Conservation (phyloP, 2,797 vertebrate genomes). For the Novumbra hubbsi region DNA sequence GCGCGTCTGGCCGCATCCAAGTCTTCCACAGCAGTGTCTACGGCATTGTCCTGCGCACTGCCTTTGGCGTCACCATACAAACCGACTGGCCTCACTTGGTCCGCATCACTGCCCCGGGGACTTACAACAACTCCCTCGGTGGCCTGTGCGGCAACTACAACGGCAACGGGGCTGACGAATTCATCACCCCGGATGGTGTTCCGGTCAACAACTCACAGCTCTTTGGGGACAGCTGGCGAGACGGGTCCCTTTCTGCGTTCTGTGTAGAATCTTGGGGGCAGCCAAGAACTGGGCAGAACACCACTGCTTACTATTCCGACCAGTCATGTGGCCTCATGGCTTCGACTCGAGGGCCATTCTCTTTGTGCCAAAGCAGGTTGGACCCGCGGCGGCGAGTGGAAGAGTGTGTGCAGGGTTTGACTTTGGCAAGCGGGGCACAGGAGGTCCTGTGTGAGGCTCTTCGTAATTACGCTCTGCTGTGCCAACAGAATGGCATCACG, state of each 20-base stretch:
- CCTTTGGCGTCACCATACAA: conserved; percentile 62
- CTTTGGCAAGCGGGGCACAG: conserved; percentile 34
- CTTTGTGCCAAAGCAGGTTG: conserved; percentile 44
- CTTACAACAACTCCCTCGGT: conserved; percentile 55
- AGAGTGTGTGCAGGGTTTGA: conserved; percentile 44
- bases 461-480: conserved; percentile 57
- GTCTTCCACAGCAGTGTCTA: conserved; percentile 60
- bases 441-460: conserved; percentile 54
- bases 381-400: conserved; percentile 34
- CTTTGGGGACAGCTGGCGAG: conserved; percentile 66
- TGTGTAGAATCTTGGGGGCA: conserved; percentile 36
- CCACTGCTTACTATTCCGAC: conserved; percentile 25
- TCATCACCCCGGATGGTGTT: conserved; percentile 39
- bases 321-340: conserved; percentile 56
- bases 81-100: conserved; percentile 62
- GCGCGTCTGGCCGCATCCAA: conserved; percentile 21
- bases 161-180: conserved; percentile 53
- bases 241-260: conserved; percentile 34
- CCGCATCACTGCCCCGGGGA: conserved; percentile 50
- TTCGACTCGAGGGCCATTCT: conserved; percentile 54
- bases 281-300: conserved; percentile 7
- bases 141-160: conserved; percentile 70
- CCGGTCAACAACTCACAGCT: conserved; percentile 28
- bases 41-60: conserved; percentile 55
- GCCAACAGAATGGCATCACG: conserved; percentile 45